Conservation (phyloP, 2,888 invertebrate species). For the Augiades crinisus region DNA sequence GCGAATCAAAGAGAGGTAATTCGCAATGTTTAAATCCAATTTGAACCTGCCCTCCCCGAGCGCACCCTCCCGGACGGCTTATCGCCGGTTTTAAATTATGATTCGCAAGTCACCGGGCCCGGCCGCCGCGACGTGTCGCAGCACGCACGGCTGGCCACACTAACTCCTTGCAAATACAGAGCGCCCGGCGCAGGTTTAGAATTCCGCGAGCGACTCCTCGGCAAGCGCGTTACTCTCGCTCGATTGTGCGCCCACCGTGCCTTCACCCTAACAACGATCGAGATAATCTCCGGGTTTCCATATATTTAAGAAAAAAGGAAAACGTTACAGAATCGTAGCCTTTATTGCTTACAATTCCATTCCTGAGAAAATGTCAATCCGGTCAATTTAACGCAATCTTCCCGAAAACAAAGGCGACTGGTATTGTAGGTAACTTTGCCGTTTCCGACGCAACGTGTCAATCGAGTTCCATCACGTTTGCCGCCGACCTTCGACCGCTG, state of each 20-base stretch:
- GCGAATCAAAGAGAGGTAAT: slow-evolving; percentile 76
- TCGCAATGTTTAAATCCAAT: slow-evolving; percentile 77
- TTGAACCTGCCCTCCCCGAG: slow-evolving; percentile 38
- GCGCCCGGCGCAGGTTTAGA: slow-evolving; percentile 15
- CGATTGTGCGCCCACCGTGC: slow-evolving; percentile 8
- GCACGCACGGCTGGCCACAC: slow-evolving; percentile 24
- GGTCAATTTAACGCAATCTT: not conserved
- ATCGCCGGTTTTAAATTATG: slow-evolving; percentile 20
- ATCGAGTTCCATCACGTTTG: not conserved
- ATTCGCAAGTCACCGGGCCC: slow-evolving; percentile 9
- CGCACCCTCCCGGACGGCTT: slow-evolving; percentile 4
- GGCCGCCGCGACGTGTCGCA: not conserved
- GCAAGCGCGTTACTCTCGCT: slow-evolving; percentile 23
- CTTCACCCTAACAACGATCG: slow-evolving; percentile 1
- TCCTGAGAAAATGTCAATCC: not conserved
- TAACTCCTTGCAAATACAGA: slow-evolving; percentile 15
- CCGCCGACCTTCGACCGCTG: not conserved
- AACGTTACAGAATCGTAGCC: not conserved
- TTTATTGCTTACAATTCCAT: not conserved
- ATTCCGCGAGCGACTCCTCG: slow-evolving; percentile 16
- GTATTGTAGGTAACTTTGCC: not conserved
- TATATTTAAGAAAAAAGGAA: slow-evolving; percentile 4
- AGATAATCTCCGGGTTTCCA: slow-evolving; percentile 12
- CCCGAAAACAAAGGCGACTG: not conserved
- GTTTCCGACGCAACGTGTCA: not conserved